Evolutionary conservation across 2,113 vertebrate genomes (phyloP), one percentile per base, ranked within the genome.

Genomic region (Steatornis caripensis): DNA sequence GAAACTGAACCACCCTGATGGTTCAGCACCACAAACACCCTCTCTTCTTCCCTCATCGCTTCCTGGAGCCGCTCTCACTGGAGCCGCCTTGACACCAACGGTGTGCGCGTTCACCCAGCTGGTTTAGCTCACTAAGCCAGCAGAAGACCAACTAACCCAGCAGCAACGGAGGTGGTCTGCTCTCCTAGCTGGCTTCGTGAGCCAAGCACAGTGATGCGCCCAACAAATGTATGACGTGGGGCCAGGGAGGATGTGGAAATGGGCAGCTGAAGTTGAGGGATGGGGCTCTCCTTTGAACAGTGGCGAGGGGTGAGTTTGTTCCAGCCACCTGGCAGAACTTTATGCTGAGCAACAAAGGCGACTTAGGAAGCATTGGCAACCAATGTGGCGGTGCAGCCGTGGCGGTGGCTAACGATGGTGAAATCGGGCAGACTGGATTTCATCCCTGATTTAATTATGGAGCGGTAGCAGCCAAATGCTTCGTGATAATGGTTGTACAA

Each of bases 401-500:
- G 7, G 34, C 0, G 2, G 53, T 2, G 2, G 46, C 21, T 68
- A 23, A 78, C 0, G 2, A 27, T 0, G 4, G 19, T n/a, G 32
- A 54, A 39, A 54, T 54, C 41, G 45, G 36, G 82, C 15, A 70
- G 22, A 10, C 20, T n/a, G 53, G 24, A 32, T 80, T 72, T 79
- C 22, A 53, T 9, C 12, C 13, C 15, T 77, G 34, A 48, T 64
- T 55, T 69, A 64, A 57, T 13, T 51, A 54, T 19, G 37, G 21
- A 19, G 49, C 61, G 23, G 15, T 41, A 86, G 62, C 58, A 90
- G 58, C 21, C 75, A 69, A 49, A 39, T 0, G 0, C 7, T 60
- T 55, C 5, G 0, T 72, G 55, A 11, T 43, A 83, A 92, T 8
- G 23, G 30, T 10, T 81, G 41, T 39, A n/a, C 34, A 39, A 64